These are phyloP conservation scores for Ramphastos sulfuratus DNA, from an alignment of 2,113 vertebrate species.

Conservation along the genomic window DNA sequence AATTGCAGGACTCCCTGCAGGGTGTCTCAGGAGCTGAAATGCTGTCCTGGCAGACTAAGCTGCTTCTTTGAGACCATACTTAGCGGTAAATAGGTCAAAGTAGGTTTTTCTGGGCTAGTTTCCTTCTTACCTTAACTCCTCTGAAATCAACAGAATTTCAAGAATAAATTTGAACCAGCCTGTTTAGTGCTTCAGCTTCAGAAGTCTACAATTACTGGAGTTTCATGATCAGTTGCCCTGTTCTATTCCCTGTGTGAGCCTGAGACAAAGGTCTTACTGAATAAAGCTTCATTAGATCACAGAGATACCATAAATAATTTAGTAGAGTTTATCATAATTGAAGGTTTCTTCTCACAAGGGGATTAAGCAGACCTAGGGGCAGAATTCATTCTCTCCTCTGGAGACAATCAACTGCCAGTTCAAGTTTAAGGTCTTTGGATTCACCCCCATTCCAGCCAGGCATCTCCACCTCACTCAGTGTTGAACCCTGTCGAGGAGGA, in stretches of 20 bases:
- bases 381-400: slow-evolving; percentile 59
- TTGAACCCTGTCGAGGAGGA: background rate
- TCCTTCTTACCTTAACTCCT: background rate
- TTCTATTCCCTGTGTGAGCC: background rate
- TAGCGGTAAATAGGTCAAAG: background rate
- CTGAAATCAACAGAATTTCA: background rate
- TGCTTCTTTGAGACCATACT: background rate
- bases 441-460: background rate
- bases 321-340: slow-evolving; percentile 56
- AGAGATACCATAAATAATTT: slow-evolving; percentile 61
- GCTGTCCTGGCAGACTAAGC: background rate
- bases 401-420: slow-evolving; percentile 31
- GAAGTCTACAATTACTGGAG: background rate
- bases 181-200: background rate
- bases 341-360: slow-evolving; percentile 25
- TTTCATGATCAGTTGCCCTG: background rate
- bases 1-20: slow-evolving; percentile 26
- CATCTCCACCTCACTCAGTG: background rate
- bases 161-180: background rate
- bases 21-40: background rate
- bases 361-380: slow-evolving; percentile 23
- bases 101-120: background rate
- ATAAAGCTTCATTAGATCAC: slow-evolving; percentile 57
- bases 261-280: slow-evolving; percentile 23
- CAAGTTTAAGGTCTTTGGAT: slow-evolving; percentile 12